phyloP scores from a whole-genome alignment of 2,113 vertebrate genomes.

The Atherinomorus stipes region DNA sequence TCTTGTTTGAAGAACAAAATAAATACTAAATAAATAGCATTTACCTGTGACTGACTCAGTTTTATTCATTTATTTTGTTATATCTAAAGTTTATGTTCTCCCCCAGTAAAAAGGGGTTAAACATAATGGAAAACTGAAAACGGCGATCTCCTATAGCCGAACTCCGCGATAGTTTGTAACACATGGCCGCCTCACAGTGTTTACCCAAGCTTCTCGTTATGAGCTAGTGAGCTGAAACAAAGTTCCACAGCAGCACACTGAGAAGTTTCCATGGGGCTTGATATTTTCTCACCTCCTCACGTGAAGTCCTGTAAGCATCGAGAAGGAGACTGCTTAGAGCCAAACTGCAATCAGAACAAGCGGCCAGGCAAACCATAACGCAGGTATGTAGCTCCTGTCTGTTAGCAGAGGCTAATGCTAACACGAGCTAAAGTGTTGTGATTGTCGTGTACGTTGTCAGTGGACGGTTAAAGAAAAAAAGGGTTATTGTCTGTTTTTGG shows the following conservation, averaged over 20 bases:
- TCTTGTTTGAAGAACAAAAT: slow-evolving; percentile 83
- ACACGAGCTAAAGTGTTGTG: slow-evolving; percentile 22
- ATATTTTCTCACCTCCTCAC: neutral
- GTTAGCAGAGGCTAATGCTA: slow-evolving; percentile 68
- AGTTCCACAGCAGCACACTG: neutral
- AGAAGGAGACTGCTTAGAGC: neutral
- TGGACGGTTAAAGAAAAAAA: neutral
- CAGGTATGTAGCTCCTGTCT: slow-evolving; percentile 49
- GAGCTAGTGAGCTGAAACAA: slow-evolving; percentile 39
- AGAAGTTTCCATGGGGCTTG: rapidly evolving
- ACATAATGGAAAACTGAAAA: neutral
- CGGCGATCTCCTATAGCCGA: neutral
- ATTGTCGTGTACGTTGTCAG: neutral
- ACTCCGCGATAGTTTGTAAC: slow-evolving; percentile 55
- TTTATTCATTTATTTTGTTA: neutral
- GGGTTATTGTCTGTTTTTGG: rapidly evolving
- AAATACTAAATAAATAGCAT: slow-evolving; percentile 81
- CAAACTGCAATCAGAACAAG: slow-evolving; percentile 2
- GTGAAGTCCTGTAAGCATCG: neutral
- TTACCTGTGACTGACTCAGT: slow-evolving; percentile 49
- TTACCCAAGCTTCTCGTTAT: slow-evolving; percentile 65
- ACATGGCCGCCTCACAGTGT: slow-evolving; percentile 73
- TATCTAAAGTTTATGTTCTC: too few relatives aligned
- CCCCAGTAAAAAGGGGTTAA: too few relatives aligned
- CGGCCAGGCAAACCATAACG: slow-evolving; percentile 29